Evolutionary conservation across 2,888 invertebrate genomes (phyloP), one percentile per base, ranked within the genome.

Genomic region (Poecilus cupreus): DNA sequence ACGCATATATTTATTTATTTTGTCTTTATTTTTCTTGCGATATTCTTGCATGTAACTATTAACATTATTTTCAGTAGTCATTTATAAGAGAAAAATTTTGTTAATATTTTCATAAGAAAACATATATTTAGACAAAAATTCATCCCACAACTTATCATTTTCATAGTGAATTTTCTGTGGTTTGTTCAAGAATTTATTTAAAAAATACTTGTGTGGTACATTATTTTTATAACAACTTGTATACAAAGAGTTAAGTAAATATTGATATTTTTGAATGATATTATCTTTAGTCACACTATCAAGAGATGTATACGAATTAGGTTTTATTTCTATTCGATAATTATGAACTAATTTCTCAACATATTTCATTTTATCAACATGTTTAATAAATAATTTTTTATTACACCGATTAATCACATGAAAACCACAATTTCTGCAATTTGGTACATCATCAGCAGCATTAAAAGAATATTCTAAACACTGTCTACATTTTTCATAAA

Each of bases 1-100:
- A 37, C 64, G 64, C 64, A 64, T 64, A 64, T 64, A 64, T 8
- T 64, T 26, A 64, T 64, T 64, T 32, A 64, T 64, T 64, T 64
- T 64, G 64, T 64, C 64, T 64, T 37, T 64, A 64, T 64, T 64
- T 32, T 64, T 64, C 10, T 16, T 26, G 32, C 64, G 64, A 32
- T 64, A 64, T 64, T 64, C 64, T 64, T 64, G 64, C 64, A 64
- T 64, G 64, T 64, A 64, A 64, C 32, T 32, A 64, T 64, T 64
- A 6, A 32, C 16, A 64, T 32, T 64, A 64, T 32, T 64, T 64
- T 64, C 32, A 32, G 64, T 37, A 64, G 26, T 32, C 64, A 64
- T 64, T 64, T 64, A 64, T 64, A 13, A 26, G 16, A 32, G 26
- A 64, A 64, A 64, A 64, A 64, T 64, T 64, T 24, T 64, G 20